phyloP scores from a whole-genome alignment of 2,797 vertebrate genomes.

The Lithobates pipiens region DNA sequence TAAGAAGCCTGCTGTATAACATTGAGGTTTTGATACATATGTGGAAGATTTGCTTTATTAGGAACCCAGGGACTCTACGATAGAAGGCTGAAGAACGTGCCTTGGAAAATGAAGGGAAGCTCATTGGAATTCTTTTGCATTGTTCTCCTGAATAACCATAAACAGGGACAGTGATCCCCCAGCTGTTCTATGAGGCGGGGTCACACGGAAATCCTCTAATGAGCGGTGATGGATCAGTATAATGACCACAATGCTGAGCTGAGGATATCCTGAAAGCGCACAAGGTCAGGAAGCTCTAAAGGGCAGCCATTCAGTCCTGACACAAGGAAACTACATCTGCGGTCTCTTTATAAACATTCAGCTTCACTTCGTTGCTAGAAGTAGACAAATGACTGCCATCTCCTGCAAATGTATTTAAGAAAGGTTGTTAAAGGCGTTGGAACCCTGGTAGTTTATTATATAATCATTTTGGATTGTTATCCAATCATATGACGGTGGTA shows the following conservation, averaged over 20 bases:
- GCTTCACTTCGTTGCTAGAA: too few relatives aligned
- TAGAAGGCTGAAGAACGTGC: not conserved
- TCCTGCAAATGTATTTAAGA: too few relatives aligned
- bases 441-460: too few relatives aligned
- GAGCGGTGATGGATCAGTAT: not conserved
- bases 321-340: not conserved
- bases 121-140: not conserved
- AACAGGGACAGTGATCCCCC: not conserved
- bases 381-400: too few relatives aligned
- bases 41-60: too few relatives aligned
- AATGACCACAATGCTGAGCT: not conserved
- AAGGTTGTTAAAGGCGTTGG: too few relatives aligned
- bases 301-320: not conserved
- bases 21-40: too few relatives aligned
- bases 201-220: slow-evolving; percentile 8
- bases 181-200: not conserved
- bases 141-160: not conserved
- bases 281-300: slow-evolving; percentile 12
- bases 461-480: too few relatives aligned
- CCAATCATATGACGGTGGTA: too few relatives aligned
- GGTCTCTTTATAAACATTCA: not conserved
- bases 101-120: too few relatives aligned
- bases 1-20: too few relatives aligned
- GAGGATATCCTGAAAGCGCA: slow-evolving; percentile 26
- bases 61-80: not conserved